Conservation (phyloP, 92 coral and sea anemone genomes). For the Blastomussa wellsi region DNA sequence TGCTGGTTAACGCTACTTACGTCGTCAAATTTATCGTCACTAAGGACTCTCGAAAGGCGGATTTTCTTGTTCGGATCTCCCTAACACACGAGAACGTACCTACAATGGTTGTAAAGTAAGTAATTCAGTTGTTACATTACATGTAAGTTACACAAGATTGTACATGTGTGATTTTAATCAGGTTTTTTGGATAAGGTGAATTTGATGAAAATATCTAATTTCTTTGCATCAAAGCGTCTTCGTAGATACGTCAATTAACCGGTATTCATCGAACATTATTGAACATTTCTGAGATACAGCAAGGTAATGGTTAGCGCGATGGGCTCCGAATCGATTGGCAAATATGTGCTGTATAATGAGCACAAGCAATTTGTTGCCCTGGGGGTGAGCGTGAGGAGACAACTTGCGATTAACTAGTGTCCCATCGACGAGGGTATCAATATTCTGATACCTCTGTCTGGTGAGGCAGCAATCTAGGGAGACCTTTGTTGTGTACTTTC, state of each 20-base stretch:
- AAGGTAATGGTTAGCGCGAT: too few species aligned
- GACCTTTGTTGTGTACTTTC: background rate
- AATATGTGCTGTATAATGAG: too few species aligned
- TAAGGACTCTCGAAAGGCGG: constrained; percentile 52
- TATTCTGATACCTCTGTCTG: background rate
- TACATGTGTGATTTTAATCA: background rate
- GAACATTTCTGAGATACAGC: too few species aligned
- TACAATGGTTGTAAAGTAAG: constrained; percentile 59
- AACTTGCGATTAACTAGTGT: background rate
- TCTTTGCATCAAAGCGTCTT: too few species aligned
- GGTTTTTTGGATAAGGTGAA: too few species aligned
- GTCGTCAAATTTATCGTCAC: constrained; percentile 54
- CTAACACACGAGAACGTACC: constrained; percentile 51
- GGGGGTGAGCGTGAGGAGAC: background rate
- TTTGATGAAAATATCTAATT: too few species aligned
- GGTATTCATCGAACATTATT: too few species aligned
- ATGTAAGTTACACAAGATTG: background rate
- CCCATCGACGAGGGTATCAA: background rate
- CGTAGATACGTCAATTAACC: too few species aligned
- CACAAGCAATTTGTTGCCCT: too few species aligned
- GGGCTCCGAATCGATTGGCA: too few species aligned
- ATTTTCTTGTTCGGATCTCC: constrained; percentile 38
- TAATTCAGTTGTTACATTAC: background rate
- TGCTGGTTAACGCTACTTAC: constrained; percentile 52
- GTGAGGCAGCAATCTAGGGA: background rate